A percentile compares a stretch with the other conserved stretches of the same genome.
phyloP scores from a whole-genome alignment of 2,888 invertebrate genomes.

The Lutraria lutraria region DNA sequence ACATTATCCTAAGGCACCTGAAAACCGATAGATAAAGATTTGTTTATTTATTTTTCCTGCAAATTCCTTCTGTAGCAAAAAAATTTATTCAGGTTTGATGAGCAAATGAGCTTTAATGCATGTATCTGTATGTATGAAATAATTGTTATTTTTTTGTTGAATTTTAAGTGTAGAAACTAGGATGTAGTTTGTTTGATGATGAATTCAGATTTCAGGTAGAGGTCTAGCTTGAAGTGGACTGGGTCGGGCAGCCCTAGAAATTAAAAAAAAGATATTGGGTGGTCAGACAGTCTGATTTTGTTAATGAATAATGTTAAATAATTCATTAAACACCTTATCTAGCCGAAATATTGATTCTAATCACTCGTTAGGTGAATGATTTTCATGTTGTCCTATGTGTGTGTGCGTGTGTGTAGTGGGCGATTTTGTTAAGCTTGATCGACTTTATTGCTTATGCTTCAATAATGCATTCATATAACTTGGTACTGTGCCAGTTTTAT shows the following conservation, averaged over 20 bases:
- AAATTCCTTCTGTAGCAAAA: no score
- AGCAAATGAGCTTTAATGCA: no score
- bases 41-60: no score
- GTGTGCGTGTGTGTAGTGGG: neutral
- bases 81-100: no score
- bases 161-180: no score
- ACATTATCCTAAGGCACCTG: neutral
- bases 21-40: no score
- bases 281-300: neutral
- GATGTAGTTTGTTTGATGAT: no score
- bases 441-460: neutral
- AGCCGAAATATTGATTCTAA: neutral
- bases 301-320: neutral
- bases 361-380: constrained; percentile 1
- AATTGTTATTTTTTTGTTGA: no score
- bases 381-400: neutral
- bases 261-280: neutral
- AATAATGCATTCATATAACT: neutral
- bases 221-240: no score
- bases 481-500: neutral
- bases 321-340: neutral
- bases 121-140: no score
- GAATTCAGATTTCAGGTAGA: no score
- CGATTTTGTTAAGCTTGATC: neutral
- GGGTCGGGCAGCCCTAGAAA: no score